Evolutionary conservation across 2,888 invertebrate species (phyloP), one percentile per base, ranked within the genome.

Genomic region (Pyrgus malvae): DNA sequence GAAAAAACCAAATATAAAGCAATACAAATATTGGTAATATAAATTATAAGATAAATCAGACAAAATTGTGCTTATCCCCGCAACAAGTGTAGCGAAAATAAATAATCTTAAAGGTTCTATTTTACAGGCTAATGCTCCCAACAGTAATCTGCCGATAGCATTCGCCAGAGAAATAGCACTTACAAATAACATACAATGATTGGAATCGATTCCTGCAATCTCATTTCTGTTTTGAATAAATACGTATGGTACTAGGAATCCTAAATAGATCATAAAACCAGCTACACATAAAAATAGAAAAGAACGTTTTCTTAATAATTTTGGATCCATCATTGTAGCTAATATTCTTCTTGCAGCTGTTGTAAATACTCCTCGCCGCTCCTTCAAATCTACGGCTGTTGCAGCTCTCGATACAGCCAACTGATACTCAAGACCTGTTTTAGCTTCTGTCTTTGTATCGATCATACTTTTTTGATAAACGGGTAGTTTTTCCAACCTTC

Each of bases 301-400:
- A 9, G 89, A 85, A 45, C 40, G 54, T 60, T 67, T 79, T 63
- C 67, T 75, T 35, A 90, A 70, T 50, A 90, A 64, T 45, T 62
- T 76, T 1, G 83, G 80, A 60, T 88, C 86, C 80, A 88, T 72
- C 89, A 90, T 90, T 5, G 89, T 87, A 14, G 83, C 87, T 27
- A 90, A 67, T 57, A 87, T 76, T 64, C 89, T 77, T 70, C 88
- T 75, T 11, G 70, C 77, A 17, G 89, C 84, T 37, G 79, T 84
- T 7, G 87, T 86, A 56, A 78, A 88, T 11, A 89, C 67, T 25
- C 87, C 88, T 58, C 73, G 70, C 31, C 59, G 70, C 66, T 90
- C 89, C 35, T 64, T 61, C 57, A 90, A 71, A 66, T 90, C 89
- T 2, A 65, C 70, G 12, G 79, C 66, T 9, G 85, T 78, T n/a